A percentile compares a stretch with the other conserved stretches of the same genome.
Evolutionary conservation across 2,113 vertebrate species (phyloP).

Genomic region (Oceanites oceanicus): DNA sequence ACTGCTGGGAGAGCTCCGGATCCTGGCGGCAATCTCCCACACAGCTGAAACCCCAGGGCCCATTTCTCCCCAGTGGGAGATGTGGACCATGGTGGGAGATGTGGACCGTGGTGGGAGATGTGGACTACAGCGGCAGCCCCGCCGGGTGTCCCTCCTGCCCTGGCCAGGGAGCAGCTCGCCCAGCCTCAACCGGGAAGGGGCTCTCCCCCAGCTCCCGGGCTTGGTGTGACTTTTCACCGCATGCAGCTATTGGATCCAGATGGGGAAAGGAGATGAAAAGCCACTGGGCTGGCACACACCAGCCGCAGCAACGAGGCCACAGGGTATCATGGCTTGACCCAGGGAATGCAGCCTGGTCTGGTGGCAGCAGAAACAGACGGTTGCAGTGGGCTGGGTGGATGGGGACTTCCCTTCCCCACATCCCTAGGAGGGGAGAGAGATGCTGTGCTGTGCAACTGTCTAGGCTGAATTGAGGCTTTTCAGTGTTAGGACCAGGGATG

Average conservation of each 20-base stretch:
- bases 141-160: not conserved
- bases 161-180: not conserved
- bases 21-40: not conserved
- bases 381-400: accelerated
- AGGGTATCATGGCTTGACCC: not conserved
- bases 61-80: not conserved
- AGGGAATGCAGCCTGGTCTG: not conserved
- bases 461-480: not conserved
- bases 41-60: not conserved
- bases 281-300: accelerated
- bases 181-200: not conserved
- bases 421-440: not conserved
- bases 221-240: accelerated
- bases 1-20: not conserved
- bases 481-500: not conserved
- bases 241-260: not conserved
- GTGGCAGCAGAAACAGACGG: not conserved
- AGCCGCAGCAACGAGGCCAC: not conserved
- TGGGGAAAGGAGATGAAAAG: not conserved
- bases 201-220: not conserved
- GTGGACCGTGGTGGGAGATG: not conserved
- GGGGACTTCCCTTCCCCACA: not conserved
- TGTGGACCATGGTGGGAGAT: not conserved
- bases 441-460: not conserved
- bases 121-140: not conserved